Evolutionary conservation across 2,888 invertebrate genomes (phyloP).

Genomic region (Philereme vetulata): DNA sequence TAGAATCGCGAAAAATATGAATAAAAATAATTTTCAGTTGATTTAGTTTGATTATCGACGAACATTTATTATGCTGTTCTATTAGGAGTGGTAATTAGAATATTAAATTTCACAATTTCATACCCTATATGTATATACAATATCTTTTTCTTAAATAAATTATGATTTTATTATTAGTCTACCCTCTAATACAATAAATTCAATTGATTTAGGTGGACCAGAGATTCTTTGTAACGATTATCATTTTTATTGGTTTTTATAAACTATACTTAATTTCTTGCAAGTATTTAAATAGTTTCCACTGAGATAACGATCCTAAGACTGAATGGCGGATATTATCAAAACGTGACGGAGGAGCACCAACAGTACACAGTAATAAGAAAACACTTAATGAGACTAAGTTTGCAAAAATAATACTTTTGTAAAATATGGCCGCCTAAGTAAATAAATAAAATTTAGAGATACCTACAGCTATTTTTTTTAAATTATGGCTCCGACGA

Average conservation of each 20-base stretch:
- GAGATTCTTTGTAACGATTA: background rate
- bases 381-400: background rate
- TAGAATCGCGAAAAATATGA: too few species aligned
- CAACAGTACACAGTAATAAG: background rate
- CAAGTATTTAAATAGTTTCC: too few species aligned
- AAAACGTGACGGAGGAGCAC: background rate
- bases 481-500: background rate
- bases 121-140: background rate
- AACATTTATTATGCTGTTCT: background rate
- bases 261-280: background rate
- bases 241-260: background rate
- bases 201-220: background rate
- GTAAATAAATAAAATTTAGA: constrained; percentile 8
- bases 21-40: too few species aligned
- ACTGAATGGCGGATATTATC: background rate
- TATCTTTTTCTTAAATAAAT: background rate
- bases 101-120: background rate
- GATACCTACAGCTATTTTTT: background rate
- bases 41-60: too few species aligned
- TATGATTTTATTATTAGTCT: too few species aligned
- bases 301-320: background rate
- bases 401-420: constrained; percentile 21
- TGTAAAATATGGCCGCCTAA: constrained; percentile 19
- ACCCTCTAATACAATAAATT: background rate
- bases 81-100: background rate